Conservation (phyloP, 2,888 invertebrate genomes). For the Caenorhabditis sinica region DNA sequence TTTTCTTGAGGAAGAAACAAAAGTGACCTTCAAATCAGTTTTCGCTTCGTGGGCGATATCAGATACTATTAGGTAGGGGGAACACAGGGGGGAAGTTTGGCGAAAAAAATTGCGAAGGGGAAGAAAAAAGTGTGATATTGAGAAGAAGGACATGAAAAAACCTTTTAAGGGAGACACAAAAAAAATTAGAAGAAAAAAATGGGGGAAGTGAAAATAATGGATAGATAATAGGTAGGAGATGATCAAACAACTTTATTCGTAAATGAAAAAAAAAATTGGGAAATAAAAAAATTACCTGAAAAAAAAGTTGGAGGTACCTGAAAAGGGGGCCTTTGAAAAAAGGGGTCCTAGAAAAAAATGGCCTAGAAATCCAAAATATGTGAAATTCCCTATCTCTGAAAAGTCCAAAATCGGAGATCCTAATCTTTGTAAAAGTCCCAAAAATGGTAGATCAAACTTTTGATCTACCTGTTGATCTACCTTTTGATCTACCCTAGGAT, state of each 20-base stretch:
- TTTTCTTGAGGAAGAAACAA: not conserved
- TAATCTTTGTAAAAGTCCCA: too few relatives aligned
- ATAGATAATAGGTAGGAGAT: not conserved
- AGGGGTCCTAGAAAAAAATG: too few relatives aligned
- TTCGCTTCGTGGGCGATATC: not conserved
- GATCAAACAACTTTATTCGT: slow-evolving; percentile 1
- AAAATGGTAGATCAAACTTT: too few relatives aligned
- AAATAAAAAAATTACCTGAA: not conserved
- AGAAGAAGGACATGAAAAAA: not conserved
- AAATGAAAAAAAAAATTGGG: not conserved
- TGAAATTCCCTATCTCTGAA: too few relatives aligned
- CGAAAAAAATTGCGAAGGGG: not conserved
- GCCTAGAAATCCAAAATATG: not conserved
- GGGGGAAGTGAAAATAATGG: not conserved
- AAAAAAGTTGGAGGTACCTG: not conserved
- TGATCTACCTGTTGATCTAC: too few relatives aligned
- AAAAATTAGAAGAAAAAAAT: not conserved
- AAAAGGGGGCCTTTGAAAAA: not conserved
- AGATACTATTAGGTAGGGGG: too few relatives aligned
- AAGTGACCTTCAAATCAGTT: slow-evolving; percentile 23
- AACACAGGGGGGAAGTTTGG: not conserved
- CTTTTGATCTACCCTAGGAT: not conserved
- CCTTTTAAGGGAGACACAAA: not conserved
- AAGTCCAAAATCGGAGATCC: too few relatives aligned
- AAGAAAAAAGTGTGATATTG: slow-evolving; percentile 9